phyloP scores from a whole-genome alignment of 2,797 vertebrate genomes.

The Yasuhikotakia modesta region DNA sequence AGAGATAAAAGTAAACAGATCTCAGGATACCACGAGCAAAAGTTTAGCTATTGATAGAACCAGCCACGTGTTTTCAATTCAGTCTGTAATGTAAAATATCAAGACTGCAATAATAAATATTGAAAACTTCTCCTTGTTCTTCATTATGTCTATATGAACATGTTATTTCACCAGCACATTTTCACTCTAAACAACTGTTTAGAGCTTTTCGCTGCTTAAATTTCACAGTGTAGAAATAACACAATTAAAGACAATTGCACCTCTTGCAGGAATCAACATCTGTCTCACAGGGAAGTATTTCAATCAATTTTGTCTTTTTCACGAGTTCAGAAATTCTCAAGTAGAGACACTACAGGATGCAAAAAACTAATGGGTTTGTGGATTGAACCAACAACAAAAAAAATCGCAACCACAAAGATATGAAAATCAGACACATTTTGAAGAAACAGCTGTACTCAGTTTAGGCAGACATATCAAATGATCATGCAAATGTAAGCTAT shows the following conservation, averaged over 20 bases:
- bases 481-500: slow-evolving; percentile 63
- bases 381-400: neutral
- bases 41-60: slow-evolving; percentile 56
- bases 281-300: neutral
- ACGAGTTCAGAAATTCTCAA: neutral
- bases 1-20: slow-evolving; percentile 67
- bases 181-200: neutral
- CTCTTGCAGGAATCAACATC: neutral
- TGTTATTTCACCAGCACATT: neutral
- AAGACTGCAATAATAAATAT: neutral
- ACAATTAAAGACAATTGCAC: neutral
- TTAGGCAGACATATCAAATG: slow-evolving; percentile 55
- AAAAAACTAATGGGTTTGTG: neutral
- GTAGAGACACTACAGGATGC: neutral
- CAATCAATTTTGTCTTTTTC: neutral
- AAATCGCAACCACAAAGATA: slow-evolving; percentile 2
- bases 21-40: slow-evolving; percentile 57
- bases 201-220: neutral
- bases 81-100: slow-evolving; percentile 53
- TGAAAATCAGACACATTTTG: slow-evolving; percentile 1
- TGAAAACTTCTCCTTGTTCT: neutral
- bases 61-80: slow-evolving; percentile 2
- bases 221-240: neutral
- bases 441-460: slow-evolving; percentile 20
- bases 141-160: slow-evolving; percentile 8